Conservation (phyloP, 2,888 invertebrate genomes). For the Mycalesis mineus region DNA sequence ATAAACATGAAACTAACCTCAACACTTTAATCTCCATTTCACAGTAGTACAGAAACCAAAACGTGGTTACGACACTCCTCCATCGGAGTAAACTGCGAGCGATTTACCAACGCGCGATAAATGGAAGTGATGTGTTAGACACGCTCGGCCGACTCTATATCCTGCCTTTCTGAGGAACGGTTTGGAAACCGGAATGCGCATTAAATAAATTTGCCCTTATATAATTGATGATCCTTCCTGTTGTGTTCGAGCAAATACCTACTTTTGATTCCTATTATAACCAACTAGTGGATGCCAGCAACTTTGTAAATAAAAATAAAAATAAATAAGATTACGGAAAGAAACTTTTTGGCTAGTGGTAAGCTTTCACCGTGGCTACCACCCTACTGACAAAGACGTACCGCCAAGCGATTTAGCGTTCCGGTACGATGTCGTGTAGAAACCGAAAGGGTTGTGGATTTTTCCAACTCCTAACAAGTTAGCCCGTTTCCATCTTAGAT, state of each 20-base stretch:
- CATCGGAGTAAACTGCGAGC: constrained; percentile 5
- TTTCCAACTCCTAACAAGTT: too few relatives aligned
- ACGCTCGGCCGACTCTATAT: constrained; percentile 9
- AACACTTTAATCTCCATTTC: constrained; percentile 19
- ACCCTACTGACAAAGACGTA: too few relatives aligned
- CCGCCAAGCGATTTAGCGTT: too few relatives aligned
- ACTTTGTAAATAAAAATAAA: too few relatives aligned
- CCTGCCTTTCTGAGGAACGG: constrained; percentile 7
- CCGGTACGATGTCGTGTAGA: too few relatives aligned
- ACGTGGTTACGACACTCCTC: constrained; percentile 3
- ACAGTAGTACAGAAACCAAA: not conserved
- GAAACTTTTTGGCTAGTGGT: too few relatives aligned
- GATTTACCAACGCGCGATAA: constrained; percentile 7
- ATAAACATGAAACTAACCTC: constrained; percentile 3
- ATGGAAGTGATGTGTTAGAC: constrained; percentile 15
- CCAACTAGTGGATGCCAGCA: too few relatives aligned
- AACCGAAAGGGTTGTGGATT: too few relatives aligned
- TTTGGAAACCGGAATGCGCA: constrained; percentile 1
- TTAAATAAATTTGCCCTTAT: constrained; percentile 4
- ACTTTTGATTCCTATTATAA: too few relatives aligned
- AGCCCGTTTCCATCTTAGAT: too few relatives aligned
- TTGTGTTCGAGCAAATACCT: not conserved
- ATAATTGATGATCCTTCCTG: constrained; percentile 6
- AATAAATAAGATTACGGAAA: too few relatives aligned
- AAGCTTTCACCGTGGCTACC: too few relatives aligned